Evolutionary conservation across 2,888 invertebrate genomes (phyloP), one percentile per base, ranked within the genome.

Genomic region (Tillus elongatus): DNA sequence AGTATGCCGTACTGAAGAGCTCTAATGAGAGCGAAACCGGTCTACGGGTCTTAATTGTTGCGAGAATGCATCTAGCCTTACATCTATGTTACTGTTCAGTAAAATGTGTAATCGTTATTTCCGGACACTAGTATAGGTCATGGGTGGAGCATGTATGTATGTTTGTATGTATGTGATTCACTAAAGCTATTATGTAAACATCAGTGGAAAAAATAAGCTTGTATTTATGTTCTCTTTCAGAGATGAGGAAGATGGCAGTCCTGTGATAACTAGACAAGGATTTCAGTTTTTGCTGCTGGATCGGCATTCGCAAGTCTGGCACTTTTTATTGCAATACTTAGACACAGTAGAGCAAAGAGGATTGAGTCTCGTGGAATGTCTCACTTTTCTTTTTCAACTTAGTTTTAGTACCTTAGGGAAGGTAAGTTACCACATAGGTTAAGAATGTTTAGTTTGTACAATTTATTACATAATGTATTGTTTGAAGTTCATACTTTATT

Each of bases 241-340:
- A 50, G 83, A 85, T 57, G 81, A 82, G 45, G 81, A 79, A 15
- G 87, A 88, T 57, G 81, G 87, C 0, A 84, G 79, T 43, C 86
- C 79, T 1, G 81, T 86, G 10, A 96, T 97, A 45, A 96, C 96
- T 0, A 78, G 88, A 44, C 86, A 89, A 45, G 98, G 98, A 1
- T 98, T 98, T 66, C 97, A 98, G 68, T 98, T 98, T 66, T 70
- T 98, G 12, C 71, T 98, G 13, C 71, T 97, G 41, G 93, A 93
- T 60, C 88, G 92, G 0, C 82, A 90, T 6, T 85, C 91, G 30
- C 95, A 95, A 72, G 83, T 98, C 26, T 98, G 97, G 97, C 84
- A 92, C 64, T 98, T 98, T 67, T 82, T 98, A 57, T 76, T 96
- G 14, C 92, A 95, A 62, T 96, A 96, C 67, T 70, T 97, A 44